A percentile compares a stretch with the other conserved stretches of the same genome.
Evolutionary conservation across 2,113 vertebrate species (phyloP).

Genomic region (Xyrauchen texanus): DNA sequence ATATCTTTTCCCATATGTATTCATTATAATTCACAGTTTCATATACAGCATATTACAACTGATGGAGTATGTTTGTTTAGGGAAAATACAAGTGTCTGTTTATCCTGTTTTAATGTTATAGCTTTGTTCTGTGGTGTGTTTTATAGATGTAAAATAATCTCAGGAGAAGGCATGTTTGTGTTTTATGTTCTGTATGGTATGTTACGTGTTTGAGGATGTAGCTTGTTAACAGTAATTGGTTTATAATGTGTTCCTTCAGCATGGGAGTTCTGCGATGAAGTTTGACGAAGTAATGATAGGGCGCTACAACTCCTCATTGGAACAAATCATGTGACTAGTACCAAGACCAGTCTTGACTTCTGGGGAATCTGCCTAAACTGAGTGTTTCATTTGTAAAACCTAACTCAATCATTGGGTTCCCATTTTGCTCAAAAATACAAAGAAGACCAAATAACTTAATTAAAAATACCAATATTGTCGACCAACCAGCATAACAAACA

Average conservation of each 20-base stretch:
- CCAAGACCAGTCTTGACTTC: too few species aligned
- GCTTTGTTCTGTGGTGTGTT: constrained; percentile 4
- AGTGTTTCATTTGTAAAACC: too few species aligned
- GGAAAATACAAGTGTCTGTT: neutral
- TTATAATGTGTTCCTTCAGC: constrained; percentile 60
- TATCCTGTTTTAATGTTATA: neutral
- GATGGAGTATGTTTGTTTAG: constrained; percentile 3
- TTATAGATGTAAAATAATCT: constrained; percentile 6
- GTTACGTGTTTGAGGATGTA: neutral
- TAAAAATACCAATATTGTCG: too few species aligned
- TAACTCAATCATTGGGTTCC: too few species aligned
- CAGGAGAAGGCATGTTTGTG: constrained; percentile 4
- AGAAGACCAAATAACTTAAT: too few species aligned
- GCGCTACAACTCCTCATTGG: too few species aligned
- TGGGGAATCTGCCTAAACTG: too few species aligned
- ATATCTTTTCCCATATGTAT: constrained; percentile 4
- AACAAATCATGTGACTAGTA: too few species aligned
- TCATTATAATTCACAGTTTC: constrained; percentile 15
- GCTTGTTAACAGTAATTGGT: constrained; percentile 60
- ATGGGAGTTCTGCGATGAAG: constrained; percentile 47
- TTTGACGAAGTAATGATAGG: too few species aligned
- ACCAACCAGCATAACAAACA: too few species aligned
- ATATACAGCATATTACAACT: neutral
- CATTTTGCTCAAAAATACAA: too few species aligned
- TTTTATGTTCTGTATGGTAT: neutral